Conservation (phyloP, 2,797 vertebrate species). For the Alcedo atthis region DNA sequence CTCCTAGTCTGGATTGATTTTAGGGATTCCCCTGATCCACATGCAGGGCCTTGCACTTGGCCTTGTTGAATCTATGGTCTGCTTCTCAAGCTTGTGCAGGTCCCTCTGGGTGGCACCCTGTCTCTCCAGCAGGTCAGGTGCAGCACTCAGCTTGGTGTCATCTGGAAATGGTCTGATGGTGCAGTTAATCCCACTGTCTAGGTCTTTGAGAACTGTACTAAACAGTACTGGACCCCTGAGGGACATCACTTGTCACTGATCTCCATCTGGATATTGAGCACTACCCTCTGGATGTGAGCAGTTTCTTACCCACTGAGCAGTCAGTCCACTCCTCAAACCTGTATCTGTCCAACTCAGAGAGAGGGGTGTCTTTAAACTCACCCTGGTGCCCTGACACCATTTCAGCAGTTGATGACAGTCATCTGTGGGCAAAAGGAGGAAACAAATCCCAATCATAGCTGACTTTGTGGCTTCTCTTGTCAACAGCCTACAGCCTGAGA, state of each 20-base stretch:
- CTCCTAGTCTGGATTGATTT: no score
- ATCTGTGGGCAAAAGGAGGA: neutral
- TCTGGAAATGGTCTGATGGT: no score
- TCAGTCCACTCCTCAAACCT: neutral
- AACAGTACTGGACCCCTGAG: neutral
- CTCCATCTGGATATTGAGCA: neutral
- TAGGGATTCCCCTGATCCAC: no score
- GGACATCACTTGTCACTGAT: neutral
- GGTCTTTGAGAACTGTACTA: neutral
- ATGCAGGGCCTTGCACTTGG: no score
- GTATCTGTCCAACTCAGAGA: neutral
- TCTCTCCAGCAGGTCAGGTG: no score
- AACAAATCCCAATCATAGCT: neutral
- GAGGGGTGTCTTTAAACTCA: neutral
- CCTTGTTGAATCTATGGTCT: no score
- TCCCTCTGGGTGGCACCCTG: no score
- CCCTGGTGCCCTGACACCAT: neutral
- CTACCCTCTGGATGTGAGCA: neutral
- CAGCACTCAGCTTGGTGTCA: no score
- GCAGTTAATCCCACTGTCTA: neutral
- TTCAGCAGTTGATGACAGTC: neutral
- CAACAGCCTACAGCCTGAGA: neutral
- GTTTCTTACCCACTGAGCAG: neutral
- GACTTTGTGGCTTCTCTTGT: neutral
- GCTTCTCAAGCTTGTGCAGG: no score